phyloP scores from a whole-genome alignment of 2,888 invertebrate genomes.

The Drosophila greeni region DNA sequence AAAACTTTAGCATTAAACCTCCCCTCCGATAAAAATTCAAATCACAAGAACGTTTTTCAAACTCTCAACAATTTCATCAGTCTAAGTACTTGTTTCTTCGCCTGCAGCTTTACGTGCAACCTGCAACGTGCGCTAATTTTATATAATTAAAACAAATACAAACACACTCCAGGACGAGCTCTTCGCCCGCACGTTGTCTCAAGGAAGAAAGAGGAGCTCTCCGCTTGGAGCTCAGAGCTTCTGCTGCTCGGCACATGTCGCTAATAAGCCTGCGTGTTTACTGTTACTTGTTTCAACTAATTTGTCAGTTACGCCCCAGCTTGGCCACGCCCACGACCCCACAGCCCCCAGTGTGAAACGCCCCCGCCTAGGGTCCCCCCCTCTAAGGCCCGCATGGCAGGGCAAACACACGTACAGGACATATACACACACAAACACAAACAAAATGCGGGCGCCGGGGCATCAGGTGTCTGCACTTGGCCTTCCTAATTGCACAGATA shows the following conservation, averaged over 20 bases:
- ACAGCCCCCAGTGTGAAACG: slow-evolving; percentile 4
- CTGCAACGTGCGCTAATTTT: slow-evolving; percentile 72
- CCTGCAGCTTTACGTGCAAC: slow-evolving; percentile 60
- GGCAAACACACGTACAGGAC: slow-evolving; percentile 45
- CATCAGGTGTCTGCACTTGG: slow-evolving; percentile 71
- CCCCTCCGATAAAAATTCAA: too few relatives aligned
- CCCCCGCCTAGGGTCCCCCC: neutral
- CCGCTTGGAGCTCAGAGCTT: neutral
- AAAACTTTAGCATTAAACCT: too few relatives aligned
- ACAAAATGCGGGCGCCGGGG: slow-evolving; percentile 34
- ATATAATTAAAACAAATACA: slow-evolving; percentile 71
- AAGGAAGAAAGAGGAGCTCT: slow-evolving; percentile 16
- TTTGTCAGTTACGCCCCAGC: slow-evolving; percentile 68
- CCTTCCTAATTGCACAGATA: slow-evolving; percentile 64
- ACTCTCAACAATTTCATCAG: fast-evolving
- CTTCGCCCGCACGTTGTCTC: slow-evolving; percentile 54
- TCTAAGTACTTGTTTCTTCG: neutral
- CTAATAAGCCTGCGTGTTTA: slow-evolving; percentile 72
- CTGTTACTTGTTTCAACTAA: slow-evolving; percentile 70
- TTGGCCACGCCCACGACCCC: slow-evolving; percentile 22
- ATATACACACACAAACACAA: slow-evolving; percentile 14
- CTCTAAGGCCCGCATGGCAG: slow-evolving; percentile 55
- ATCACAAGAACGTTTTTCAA: neutral
- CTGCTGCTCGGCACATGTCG: slow-evolving; percentile 56
- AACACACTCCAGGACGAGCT: slow-evolving; percentile 40